Evolutionary conservation across 2,113 vertebrate species (phyloP), one percentile per base, ranked within the genome.

Genomic region (Plotosus lineatus): DNA sequence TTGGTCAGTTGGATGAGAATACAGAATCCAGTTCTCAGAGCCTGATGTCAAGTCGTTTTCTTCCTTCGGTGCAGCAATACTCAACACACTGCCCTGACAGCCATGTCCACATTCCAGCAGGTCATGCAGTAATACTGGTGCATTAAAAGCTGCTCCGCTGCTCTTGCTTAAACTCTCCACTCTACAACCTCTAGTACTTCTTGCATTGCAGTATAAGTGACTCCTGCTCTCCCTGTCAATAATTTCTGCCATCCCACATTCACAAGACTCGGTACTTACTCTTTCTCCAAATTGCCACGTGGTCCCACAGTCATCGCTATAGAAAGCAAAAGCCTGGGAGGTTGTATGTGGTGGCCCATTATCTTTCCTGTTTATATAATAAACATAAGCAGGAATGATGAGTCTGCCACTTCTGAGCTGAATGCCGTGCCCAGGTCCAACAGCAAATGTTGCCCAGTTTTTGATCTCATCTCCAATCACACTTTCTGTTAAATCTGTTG

Each of bases 31-130:
- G 0, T 90, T 87, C 9, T 91, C 91, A 0, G 90, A 87, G 85
- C 92, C 87, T 4, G 88, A 87, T 0, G 87, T 90, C 55, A 88
- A n/a, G 14, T 82, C 87, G 21, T 90, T 88, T 0, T 85, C 72
- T 1, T 87, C 88, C 0, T 89, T 85, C 0, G 94, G 92, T 14
- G 92, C 87, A 0, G 63, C 58, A 21, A 98, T 97, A 80, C 94
- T 94, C 36, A 98, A 87, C 36, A 99, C 92, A 44, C 97, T 98
- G 48, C 97, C 97, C 40, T 98, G 97, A 55, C 97, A 99, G 0
- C 97, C 97, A 1, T 4, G 53, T 0, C 72, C 86, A 0, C 92
- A 89, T 21, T 99, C 97, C 0, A 82, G 69, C 1, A 99, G 92
- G 74, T 90, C 88, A 0, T 0, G 15, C 55, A 90, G 94, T 6